Evolutionary conservation across 2,113 vertebrate species (phyloP).

Genomic region (Pteronura brasiliensis): DNA sequence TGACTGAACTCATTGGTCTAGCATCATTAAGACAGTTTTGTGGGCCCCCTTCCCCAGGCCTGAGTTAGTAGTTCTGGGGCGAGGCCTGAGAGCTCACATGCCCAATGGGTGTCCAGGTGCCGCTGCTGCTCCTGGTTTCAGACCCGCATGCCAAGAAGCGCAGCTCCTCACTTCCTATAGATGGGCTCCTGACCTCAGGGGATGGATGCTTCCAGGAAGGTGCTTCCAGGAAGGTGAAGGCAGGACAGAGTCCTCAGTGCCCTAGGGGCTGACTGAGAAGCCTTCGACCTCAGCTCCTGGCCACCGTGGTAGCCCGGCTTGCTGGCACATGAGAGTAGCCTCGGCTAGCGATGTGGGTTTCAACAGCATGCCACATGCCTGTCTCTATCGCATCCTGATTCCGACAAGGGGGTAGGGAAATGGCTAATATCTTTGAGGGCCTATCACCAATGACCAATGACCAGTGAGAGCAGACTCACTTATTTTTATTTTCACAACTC

Average conservation of each 20-base stretch:
- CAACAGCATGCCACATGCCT: rapidly evolving
- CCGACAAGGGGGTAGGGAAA: background rate
- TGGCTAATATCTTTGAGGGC: background rate
- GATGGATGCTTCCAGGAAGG: background rate
- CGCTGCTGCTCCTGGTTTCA: background rate
- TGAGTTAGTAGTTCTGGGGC: background rate
- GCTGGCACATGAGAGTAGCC: background rate
- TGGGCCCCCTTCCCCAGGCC: rapidly evolving
- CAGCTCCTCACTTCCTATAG: background rate
- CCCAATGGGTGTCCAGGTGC: background rate
- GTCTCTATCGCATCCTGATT: background rate
- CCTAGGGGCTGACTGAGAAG: background rate
- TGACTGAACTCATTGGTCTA: background rate
- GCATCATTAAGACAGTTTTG: background rate
- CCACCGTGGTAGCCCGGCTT: background rate
- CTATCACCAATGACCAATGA: background rate
- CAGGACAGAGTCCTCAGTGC: background rate
- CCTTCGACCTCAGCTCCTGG: background rate
- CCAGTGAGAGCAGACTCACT: background rate
- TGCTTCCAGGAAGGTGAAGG: background rate
- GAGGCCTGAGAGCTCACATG: background rate
- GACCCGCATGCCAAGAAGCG: background rate
- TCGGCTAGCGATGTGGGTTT: rapidly evolving
- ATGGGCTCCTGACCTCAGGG: rapidly evolving
- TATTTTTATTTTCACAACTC: background rate